Evolutionary conservation across 2,888 invertebrate species (phyloP).

Genomic region (Clivina fossor): DNA sequence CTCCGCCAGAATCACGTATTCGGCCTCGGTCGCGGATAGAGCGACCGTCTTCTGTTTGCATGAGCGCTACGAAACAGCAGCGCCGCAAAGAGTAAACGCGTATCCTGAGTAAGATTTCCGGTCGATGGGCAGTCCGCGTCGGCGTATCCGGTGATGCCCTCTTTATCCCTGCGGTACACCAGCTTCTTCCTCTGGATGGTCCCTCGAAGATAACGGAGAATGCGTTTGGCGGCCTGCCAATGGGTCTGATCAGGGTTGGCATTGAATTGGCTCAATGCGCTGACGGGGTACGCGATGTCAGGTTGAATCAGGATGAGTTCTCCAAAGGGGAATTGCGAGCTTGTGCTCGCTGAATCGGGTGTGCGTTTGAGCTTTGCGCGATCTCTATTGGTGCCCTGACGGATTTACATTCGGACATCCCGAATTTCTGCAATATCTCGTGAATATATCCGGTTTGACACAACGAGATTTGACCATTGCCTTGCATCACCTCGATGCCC

Average conservation of each 20-base stretch:
- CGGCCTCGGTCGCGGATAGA: not conserved
- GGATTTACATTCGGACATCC: slow-evolving; percentile 36
- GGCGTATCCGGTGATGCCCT: no score
- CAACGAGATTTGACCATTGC: slow-evolving; percentile 19
- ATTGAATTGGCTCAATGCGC: slow-evolving; percentile 8
- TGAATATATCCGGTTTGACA: slow-evolving; percentile 33
- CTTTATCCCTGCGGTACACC: no score
- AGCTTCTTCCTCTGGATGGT: no score
- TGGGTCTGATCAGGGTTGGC: no score
- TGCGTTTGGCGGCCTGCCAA: not conserved
- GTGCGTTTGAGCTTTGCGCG: slow-evolving; percentile 6
- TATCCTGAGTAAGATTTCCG: no score
- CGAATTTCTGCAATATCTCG: slow-evolving; percentile 31
- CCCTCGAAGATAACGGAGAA: no score
- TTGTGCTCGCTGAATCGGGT: not conserved
- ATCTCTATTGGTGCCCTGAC: slow-evolving; percentile 24
- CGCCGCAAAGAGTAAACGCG: no score
- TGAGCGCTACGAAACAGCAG: no score
- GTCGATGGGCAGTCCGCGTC: no score
- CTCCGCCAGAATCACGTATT: not conserved
- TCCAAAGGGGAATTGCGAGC: not conserved
- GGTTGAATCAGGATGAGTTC: slow-evolving; percentile 5
- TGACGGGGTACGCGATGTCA: slow-evolving; percentile 5
- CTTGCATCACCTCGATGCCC: slow-evolving; percentile 34
- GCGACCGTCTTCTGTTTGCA: slow-evolving; percentile 2